Evolutionary conservation across 2,797 vertebrate genomes (phyloP).

Genomic region (Microhierax caerulescens): DNA sequence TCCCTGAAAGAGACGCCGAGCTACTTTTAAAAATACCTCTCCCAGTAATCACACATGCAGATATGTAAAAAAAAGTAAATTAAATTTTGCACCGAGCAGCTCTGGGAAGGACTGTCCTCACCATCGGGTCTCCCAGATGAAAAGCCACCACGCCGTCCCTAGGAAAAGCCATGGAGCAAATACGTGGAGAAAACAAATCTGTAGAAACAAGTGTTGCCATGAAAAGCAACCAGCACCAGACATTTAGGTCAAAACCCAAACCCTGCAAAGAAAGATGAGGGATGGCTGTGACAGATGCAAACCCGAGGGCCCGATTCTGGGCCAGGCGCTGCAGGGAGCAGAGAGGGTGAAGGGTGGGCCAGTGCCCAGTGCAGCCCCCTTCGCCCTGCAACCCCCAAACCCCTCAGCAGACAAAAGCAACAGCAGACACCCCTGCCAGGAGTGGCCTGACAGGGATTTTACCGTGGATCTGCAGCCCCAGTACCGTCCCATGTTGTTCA

Average conservation of each 20-base stretch:
- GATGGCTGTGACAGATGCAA: neutral
- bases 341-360: neutral
- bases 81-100: fast-evolving
- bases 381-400: neutral
- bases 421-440: neutral
- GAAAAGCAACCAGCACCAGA: too few species aligned
- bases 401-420: neutral
- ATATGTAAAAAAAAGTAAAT: neutral
- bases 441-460: neutral
- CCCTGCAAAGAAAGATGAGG: fast-evolving
- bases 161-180: neutral
- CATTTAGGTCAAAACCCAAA: neutral
- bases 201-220: fast-evolving
- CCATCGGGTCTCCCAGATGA: neutral
- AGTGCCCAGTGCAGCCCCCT: neutral
- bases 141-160: neutral
- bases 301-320: fast-evolving
- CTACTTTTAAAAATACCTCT: neutral
- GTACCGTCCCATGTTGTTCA: neutral
- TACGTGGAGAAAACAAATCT: neutral
- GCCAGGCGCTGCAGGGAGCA: neutral
- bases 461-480: fast-evolving
- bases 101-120: neutral
- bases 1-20: conserved; percentile 1
- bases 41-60: neutral